A percentile compares a stretch with the other conserved stretches of the same genome.
Conservation (phyloP, 1,140 invertebrate genomes). For the Bactericera cockerelli region DNA sequence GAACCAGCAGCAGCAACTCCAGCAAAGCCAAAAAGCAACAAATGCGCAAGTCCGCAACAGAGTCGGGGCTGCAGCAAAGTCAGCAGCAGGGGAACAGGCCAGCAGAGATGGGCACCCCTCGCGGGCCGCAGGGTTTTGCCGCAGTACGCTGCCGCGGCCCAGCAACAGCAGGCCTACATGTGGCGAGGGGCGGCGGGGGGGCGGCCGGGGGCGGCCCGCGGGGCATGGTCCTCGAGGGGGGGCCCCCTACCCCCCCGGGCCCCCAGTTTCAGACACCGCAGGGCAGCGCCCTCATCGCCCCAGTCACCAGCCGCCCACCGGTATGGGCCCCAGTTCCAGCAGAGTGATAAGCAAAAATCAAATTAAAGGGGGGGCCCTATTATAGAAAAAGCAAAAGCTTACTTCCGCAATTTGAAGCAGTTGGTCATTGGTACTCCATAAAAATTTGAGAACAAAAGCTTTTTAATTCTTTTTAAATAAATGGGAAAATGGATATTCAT, state of each 20-base stretch:
- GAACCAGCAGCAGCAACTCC: conserved; percentile 25
- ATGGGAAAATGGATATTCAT: too few species aligned
- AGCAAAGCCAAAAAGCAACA: conserved; percentile 20
- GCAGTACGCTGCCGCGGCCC: conserved; percentile 34
- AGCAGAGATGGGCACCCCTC: conserved; percentile 21
- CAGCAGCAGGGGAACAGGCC: too few species aligned
- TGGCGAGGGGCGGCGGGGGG: background rate
- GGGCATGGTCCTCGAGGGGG: background rate
- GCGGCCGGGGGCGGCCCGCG: background rate
- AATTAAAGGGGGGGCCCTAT: too few species aligned
- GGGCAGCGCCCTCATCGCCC: conserved; percentile 45
- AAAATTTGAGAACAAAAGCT: too few species aligned
- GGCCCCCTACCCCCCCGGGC: too few species aligned
- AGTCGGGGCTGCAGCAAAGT: conserved; percentile 7
- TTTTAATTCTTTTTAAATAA: too few species aligned
- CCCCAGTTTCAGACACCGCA: conserved; percentile 12
- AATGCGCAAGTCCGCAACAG: conserved; percentile 9
- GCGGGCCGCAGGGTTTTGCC: conserved; percentile 52
- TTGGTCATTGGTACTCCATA: too few species aligned
- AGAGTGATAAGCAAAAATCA: too few species aligned
- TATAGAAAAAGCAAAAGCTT: too few species aligned
- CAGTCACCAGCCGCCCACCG: conserved; percentile 46
- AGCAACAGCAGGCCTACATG: conserved; percentile 27
- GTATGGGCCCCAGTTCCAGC: conserved; percentile 30
- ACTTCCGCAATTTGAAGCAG: too few species aligned